These are phyloP conservation scores for Corythaeola cristata DNA, from an alignment of 2,113 vertebrate species.

Conservation along the genomic window DNA sequence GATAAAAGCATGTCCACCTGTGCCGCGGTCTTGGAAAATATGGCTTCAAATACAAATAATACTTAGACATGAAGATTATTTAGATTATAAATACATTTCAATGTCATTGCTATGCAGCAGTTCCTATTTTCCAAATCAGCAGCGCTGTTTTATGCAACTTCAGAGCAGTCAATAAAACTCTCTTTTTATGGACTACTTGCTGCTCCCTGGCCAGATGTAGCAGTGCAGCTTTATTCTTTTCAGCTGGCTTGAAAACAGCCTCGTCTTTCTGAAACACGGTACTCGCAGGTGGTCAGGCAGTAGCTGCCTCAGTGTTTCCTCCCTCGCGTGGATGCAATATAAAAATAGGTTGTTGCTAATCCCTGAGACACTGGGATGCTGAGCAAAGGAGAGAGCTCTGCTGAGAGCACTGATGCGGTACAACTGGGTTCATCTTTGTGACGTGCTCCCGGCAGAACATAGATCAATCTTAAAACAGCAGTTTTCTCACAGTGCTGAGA, in stretches of 20 bases:
- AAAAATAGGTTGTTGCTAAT: slow-evolving; percentile 69
- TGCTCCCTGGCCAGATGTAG: background rate
- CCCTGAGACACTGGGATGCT: slow-evolving; percentile 35
- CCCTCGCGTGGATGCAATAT: background rate
- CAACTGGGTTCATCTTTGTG: background rate
- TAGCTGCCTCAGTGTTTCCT: slow-evolving; percentile 7
- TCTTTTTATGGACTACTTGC: background rate
- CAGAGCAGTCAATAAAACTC: background rate
- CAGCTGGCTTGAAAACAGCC: background rate
- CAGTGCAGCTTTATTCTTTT: background rate
- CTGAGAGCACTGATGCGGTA: slow-evolving; percentile 10
- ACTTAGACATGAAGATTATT: background rate
- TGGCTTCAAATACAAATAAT: background rate
- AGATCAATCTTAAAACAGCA: background rate
- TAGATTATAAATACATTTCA: background rate
- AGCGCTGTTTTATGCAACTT: background rate
- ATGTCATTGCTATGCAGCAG: background rate
- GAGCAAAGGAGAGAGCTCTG: background rate
- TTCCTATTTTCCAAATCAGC: background rate
- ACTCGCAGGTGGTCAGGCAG: background rate
- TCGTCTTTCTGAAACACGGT: background rate
- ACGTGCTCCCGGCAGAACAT: background rate
- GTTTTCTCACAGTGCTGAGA: background rate
- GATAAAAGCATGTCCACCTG: background rate
- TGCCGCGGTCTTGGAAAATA: background rate